Percentiles rank a stretch among this genome's conserved stretches.
phyloP scores from a whole-genome alignment of 2,797 vertebrate species.

The Masticophis lateralis region DNA sequence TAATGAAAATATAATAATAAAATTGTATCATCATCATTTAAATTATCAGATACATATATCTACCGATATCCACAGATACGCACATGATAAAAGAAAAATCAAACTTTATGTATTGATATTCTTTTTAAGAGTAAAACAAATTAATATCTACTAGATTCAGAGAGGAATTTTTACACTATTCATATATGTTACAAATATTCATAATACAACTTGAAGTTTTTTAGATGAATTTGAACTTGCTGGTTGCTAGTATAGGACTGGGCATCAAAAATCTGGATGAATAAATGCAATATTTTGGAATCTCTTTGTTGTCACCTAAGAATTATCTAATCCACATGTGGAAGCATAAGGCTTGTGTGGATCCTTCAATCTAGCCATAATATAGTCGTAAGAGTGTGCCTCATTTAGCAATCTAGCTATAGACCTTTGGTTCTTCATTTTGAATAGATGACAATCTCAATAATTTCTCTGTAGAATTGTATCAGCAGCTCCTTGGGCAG shows the following conservation, averaged over 20 bases:
- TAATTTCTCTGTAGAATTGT: no score
- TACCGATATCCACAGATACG: background rate
- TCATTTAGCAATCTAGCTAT: background rate
- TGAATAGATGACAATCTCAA: no score
- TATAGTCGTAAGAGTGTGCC: background rate
- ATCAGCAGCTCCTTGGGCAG: background rate
- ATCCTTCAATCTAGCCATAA: background rate
- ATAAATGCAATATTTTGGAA: background rate
- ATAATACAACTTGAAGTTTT: background rate
- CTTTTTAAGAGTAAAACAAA: background rate
- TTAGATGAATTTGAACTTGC: background rate
- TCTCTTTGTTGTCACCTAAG: background rate
- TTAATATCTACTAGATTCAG: background rate
- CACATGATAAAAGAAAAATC: background rate
- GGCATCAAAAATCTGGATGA: background rate
- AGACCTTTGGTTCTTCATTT: no score
- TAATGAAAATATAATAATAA: background rate
- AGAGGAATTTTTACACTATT: background rate
- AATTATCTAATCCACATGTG: background rate
- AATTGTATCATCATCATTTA: background rate
- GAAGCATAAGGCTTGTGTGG: background rate
- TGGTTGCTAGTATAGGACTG: background rate
- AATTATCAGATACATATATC: background rate
- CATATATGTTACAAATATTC: background rate
- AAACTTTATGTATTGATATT: background rate